These are phyloP conservation scores for Drosophila tani DNA, from an alignment of 1,140 invertebrate genomes.

Conservation along the genomic window DNA sequence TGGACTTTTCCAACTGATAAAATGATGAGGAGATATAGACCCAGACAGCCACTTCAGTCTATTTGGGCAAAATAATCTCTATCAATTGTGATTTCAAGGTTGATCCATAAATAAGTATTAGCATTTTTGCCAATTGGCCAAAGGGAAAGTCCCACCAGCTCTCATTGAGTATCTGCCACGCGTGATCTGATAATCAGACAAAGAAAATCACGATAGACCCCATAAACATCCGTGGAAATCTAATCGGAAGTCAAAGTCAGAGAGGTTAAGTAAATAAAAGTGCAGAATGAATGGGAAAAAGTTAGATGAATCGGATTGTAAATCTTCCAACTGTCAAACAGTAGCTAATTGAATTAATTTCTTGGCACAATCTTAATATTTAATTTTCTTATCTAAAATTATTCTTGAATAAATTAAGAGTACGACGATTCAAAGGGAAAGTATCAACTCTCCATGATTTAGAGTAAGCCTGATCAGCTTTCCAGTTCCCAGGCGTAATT, in stretches of 20 bases:
- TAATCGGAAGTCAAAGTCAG: conserved; percentile 32
- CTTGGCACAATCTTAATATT: conserved; percentile 34
- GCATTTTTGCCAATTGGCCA: conserved; percentile 6
- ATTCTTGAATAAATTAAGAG: conserved; percentile 61
- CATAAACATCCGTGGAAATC: conserved; percentile 23
- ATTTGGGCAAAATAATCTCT: conserved; percentile 32
- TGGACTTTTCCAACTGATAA: background rate
- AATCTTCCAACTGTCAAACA: conserved; percentile 39
- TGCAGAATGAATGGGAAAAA: conserved; percentile 15
- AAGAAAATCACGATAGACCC: conserved; percentile 29
- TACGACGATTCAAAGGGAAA: conserved; percentile 43
- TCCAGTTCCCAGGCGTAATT: conserved; percentile 58
- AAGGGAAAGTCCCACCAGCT: conserved; percentile 2
- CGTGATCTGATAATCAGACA: conserved; percentile 18
- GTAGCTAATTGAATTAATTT: conserved; percentile 42
- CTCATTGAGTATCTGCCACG: conserved; percentile 7
- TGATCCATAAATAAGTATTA: conserved; percentile 40
- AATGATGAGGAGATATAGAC: conserved; percentile 3
- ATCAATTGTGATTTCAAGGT: conserved; percentile 22
- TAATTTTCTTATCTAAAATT: conserved; percentile 61
- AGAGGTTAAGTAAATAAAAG: background rate
- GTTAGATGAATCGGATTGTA: conserved; percentile 13
- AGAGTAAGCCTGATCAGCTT: background rate
- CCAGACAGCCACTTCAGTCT: conserved; percentile 24
- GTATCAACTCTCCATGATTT: conserved; percentile 24